Conservation (phyloP, 2,797 vertebrate genomes). For the Taenioides sp. region DNA sequence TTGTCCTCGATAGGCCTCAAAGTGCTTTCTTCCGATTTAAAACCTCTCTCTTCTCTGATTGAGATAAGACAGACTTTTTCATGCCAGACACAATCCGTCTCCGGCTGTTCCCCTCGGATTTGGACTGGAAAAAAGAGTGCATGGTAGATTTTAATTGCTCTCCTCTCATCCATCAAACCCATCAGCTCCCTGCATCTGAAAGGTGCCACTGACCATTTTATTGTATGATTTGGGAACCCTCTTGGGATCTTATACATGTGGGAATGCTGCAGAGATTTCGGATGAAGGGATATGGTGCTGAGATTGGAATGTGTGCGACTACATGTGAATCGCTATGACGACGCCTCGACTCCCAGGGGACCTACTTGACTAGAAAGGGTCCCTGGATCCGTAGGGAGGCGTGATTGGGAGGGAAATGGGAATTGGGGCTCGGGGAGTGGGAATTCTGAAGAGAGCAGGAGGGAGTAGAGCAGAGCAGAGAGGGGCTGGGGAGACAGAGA, state of each 20-base stretch:
- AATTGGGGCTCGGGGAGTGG: slow-evolving; percentile 49
- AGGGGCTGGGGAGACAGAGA: slow-evolving; percentile 16
- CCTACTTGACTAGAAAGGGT: slow-evolving; percentile 30
- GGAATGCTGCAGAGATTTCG: slow-evolving; percentile 49
- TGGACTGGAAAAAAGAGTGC: slow-evolving; percentile 52
- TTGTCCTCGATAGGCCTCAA: slow-evolving; percentile 22
- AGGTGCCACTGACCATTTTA: slow-evolving; percentile 34
- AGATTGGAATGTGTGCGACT: slow-evolving; percentile 43
- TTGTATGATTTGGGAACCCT: slow-evolving; percentile 58
- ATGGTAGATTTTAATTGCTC: slow-evolving; percentile 70
- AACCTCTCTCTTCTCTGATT: slow-evolving; percentile 59
- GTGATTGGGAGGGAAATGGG: slow-evolving; percentile 54
- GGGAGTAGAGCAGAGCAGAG: slow-evolving; percentile 19
- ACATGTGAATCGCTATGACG: slow-evolving; percentile 21
- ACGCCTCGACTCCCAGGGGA: slow-evolving; percentile 19
- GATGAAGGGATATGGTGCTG: slow-evolving; percentile 59
- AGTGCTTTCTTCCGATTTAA: slow-evolving; percentile 39
- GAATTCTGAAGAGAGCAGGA: slow-evolving; percentile 20
- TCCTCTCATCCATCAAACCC: slow-evolving; percentile 66
- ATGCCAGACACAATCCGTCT: slow-evolving; percentile 61
- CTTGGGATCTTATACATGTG: slow-evolving; percentile 58
- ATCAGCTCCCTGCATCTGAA: slow-evolving; percentile 47
- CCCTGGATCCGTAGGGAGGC: slow-evolving; percentile 52
- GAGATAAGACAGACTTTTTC: slow-evolving; percentile 48
- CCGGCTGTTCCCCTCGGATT: slow-evolving; percentile 59